Percentiles rank a stretch among this genome's conserved stretches.
phyloP scores from a whole-genome alignment of 37 sponge, comb jelly and placozoan genomes.

The Halisarca cf. caerulea region DNA sequence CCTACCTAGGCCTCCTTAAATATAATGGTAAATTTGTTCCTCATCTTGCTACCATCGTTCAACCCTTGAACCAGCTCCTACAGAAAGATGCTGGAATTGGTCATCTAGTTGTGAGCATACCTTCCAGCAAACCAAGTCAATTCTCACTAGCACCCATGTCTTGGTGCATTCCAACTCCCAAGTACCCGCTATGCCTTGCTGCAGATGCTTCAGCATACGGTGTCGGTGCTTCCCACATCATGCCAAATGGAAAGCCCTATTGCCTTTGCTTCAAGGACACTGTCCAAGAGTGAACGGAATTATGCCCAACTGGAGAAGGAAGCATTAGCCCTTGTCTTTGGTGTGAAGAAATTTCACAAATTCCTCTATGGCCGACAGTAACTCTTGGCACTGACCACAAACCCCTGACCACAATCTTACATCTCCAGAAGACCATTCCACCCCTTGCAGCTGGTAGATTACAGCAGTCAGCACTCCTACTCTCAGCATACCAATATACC shows the following conservation, averaged over 20 bases:
- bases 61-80: too few species aligned
- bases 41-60: too few species aligned
- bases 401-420: not conserved
- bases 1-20: too few species aligned
- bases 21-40: too few species aligned
- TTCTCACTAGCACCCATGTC: too few species aligned
- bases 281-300: not conserved
- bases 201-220: conserved; percentile 2
- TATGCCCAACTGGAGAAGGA: not conserved
- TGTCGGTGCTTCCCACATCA: not conserved
- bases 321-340: not conserved
- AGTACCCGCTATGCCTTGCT: not conserved
- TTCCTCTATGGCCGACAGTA: not conserved
- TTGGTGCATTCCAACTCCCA: too few species aligned
- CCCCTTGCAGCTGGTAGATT: not conserved
- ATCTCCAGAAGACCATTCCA: not conserved
- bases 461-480: not conserved
- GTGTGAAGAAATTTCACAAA: not conserved
- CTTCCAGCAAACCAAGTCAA: too few species aligned
- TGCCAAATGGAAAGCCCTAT: not conserved
- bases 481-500: not conserved
- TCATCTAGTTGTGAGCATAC: too few species aligned
- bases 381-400: not conserved
- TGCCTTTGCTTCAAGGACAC: conserved; percentile 7
- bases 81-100: too few species aligned